Evolutionary conservation across 2,797 vertebrate species (phyloP).

Genomic region (Odontamblyopus lacepedii): DNA sequence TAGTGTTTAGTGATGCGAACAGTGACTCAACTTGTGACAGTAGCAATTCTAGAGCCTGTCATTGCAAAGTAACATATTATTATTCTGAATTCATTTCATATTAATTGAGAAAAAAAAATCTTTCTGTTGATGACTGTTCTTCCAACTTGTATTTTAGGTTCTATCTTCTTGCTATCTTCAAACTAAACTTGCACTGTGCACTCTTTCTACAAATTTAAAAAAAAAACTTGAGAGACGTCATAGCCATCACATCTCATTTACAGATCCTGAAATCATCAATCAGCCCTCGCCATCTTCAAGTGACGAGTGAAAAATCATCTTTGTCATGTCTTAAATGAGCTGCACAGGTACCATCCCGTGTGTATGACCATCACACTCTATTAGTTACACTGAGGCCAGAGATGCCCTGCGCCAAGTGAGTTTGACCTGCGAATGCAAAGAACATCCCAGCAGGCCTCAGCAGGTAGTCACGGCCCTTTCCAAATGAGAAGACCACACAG

Average conservation of each 20-base stretch:
- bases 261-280: conserved; percentile 8
- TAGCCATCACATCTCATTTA: conserved; percentile 26
- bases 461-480: conserved; percentile 88
- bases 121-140: too few relatives aligned
- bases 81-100: too few relatives aligned
- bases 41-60: too few relatives aligned
- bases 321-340: conserved; percentile 20
- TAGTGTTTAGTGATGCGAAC: too few relatives aligned
- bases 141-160: too few relatives aligned
- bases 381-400: conserved; percentile 4
- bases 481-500: conserved; percentile 85
- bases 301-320: conserved; percentile 17
- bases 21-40: too few relatives aligned
- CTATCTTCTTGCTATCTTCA: too few relatives aligned
- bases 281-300: background rate
- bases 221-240: background rate
- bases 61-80: too few relatives aligned
- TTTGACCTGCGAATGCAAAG: conserved; percentile 90
- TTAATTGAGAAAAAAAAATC: too few relatives aligned
- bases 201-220: background rate
- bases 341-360: conserved; percentile 9
- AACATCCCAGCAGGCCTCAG: conserved; percentile 94
- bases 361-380: background rate
- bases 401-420: background rate
- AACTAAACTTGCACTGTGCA: background rate